Percentiles rank a stretch among this genome's conserved stretches.
Conservation (phyloP, 2,113 vertebrate genomes). For the Otolemur garnettii region DNA sequence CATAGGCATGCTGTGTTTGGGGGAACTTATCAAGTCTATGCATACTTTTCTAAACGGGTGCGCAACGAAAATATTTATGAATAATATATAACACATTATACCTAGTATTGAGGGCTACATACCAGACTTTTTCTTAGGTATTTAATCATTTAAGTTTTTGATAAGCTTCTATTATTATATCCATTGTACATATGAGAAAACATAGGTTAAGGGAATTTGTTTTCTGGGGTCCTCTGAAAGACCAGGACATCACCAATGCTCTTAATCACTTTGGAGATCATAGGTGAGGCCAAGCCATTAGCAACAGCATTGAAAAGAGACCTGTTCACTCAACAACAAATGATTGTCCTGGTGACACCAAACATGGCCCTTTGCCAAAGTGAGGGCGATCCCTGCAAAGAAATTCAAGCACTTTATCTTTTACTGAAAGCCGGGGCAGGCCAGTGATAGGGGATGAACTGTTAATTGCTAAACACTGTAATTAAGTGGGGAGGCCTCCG, state of each 20-base stretch:
- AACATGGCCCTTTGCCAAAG: constrained; percentile 12
- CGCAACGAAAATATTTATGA: not conserved
- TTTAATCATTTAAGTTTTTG: not conserved
- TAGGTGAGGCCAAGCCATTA: not conserved
- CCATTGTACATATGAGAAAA: not conserved
- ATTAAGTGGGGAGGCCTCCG: constrained; percentile 47
- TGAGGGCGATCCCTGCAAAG: not conserved
- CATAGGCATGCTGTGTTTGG: not conserved
- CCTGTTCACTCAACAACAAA: not conserved
- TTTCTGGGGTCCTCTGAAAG: not conserved
- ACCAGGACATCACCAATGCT: not conserved
- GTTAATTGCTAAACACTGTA: constrained; percentile 65
- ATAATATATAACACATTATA: not conserved
- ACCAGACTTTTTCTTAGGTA: not conserved
- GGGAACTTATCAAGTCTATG: too few species aligned
- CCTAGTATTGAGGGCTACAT: not conserved
- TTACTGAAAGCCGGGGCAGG: constrained; percentile 21
- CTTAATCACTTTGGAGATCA: not conserved
- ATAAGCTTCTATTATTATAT: not conserved
- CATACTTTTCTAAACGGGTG: not conserved
- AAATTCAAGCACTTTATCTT: constrained; percentile 28
- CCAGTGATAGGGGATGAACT: not conserved
- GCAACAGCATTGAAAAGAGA: not conserved
- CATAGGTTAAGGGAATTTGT: not conserved
- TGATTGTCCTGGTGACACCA: not conserved